phyloP scores from a whole-genome alignment of 2,797 vertebrate species.

The Thalassophryne amazonica region DNA sequence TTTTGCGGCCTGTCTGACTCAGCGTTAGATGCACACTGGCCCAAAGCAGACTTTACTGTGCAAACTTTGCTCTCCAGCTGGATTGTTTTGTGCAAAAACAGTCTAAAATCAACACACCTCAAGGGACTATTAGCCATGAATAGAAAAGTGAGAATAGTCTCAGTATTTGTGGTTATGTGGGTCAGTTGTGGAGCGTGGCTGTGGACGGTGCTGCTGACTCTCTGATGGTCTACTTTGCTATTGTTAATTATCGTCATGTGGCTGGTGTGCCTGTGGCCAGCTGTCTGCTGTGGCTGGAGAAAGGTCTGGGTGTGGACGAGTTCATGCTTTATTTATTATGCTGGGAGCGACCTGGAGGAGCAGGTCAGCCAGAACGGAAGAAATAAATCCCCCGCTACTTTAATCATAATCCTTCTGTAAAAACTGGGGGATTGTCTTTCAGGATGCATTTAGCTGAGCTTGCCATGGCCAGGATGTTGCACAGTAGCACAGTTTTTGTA shows the following conservation, averaged over 20 bases:
- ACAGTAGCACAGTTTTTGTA: neutral
- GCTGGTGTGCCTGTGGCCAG: conserved; percentile 39
- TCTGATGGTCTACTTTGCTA: conserved; percentile 64
- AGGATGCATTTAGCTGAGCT: conserved; percentile 2
- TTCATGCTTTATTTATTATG: conserved; percentile 31
- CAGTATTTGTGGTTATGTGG: conserved; percentile 63
- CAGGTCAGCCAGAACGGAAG: conserved; percentile 15
- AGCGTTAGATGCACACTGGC: conserved; percentile 6
- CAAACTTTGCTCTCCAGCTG: conserved; percentile 18
- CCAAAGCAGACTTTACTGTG: conserved; percentile 19
- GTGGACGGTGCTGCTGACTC: conserved; percentile 57
- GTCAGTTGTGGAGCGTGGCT: conserved; percentile 53
- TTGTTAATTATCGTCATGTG: conserved; percentile 67
- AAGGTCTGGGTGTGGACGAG: conserved; percentile 13
- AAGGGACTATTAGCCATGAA: conserved; percentile 25
- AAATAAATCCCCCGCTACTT: conserved; percentile 34
- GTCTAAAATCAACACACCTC: conserved; percentile 39
- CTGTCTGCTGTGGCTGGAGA: conserved; percentile 18
- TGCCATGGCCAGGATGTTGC: neutral
- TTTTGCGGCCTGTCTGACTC: conserved; percentile 5
- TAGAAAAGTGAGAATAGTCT: conserved; percentile 46
- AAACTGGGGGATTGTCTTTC: conserved; percentile 12
- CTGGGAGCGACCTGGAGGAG: neutral
- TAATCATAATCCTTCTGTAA: conserved; percentile 25
- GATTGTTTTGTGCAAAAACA: conserved; percentile 11